phyloP scores from a whole-genome alignment of 2,113 vertebrate genomes.

The Calidris pugnax region DNA sequence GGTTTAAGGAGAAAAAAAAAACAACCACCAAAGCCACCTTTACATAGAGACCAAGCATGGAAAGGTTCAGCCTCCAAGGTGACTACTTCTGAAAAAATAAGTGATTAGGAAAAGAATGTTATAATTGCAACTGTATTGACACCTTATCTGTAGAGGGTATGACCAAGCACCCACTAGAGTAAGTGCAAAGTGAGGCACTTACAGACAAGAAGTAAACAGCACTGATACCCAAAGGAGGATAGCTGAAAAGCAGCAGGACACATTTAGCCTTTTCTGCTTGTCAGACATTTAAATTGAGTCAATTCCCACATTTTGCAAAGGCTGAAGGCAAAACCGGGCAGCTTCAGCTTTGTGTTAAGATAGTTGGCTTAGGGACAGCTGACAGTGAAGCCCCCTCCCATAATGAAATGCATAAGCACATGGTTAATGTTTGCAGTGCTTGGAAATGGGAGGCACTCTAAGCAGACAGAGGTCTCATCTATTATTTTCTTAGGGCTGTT shows the following conservation, averaged over 20 bases:
- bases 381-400: neutral
- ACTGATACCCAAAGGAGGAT: neutral
- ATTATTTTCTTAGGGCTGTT: neutral
- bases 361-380: neutral
- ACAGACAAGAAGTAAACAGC: neutral
- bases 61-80: neutral
- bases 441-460: neutral
- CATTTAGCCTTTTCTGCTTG: neutral
- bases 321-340: neutral
- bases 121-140: neutral
- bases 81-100: neutral
- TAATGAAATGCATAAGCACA: neutral
- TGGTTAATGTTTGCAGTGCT: neutral
- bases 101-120: conserved; percentile 20
- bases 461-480: neutral
- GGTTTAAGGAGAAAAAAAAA: neutral
- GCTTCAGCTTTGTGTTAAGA: neutral
- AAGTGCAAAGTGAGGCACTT: conserved; percentile 59
- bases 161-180: neutral
- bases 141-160: conserved; percentile 43
- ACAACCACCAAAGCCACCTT: neutral
- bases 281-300: neutral
- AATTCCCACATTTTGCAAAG: neutral
- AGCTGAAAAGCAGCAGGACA: neutral
- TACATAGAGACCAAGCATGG: neutral